Evolutionary conservation across 2,888 invertebrate species (phyloP), one percentile per base, ranked within the genome.

Genomic region (Dichetophora obliterata): DNA sequence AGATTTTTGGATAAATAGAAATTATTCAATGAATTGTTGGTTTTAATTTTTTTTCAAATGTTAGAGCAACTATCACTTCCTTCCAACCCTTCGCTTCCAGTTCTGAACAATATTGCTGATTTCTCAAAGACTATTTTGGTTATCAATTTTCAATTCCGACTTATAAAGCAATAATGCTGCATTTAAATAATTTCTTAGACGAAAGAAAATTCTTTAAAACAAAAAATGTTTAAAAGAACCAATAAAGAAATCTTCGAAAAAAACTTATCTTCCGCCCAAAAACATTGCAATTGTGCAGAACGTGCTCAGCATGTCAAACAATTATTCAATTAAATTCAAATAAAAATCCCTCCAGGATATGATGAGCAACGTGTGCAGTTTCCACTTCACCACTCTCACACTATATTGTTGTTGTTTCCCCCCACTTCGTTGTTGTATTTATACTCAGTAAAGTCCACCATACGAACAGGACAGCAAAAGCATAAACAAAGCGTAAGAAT

Each of bases 321-420:
- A 88, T 88, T 88, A 88, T 88, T 88, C 87, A 88, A 88, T 88
- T 88, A 88, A 88, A 87, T 88, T 85, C 85, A 85, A 85, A 88
- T 86, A 86, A 86, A 85, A 84, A 81, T 82, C 82, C 83, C 86
- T 82, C 81, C 76, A 80, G 82, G 78, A 78, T 74, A 74, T 74
- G 74, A 74, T 52, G 68, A 57, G 72, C 73, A 59, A 50, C 48
- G 68, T 69, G 48, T 37, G 65, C 63, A 76, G n/a, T 65, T 65
- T 54, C 73, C 61, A 43, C 48, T 22, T 22, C n/a, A 1, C 24
- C 59, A 77, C 48, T 48, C 11, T 43, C 61, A 43, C 9, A 59
- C 43, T 70, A 57, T 43, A 9, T 9, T 74, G 22, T 70, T 73
- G 66, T 75, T 75, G 48, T 48, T 71, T 63, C 61, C n/a, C 48